Evolutionary conservation across 2,113 vertebrate species (phyloP).

Genomic region (Corvus hawaiiensis): DNA sequence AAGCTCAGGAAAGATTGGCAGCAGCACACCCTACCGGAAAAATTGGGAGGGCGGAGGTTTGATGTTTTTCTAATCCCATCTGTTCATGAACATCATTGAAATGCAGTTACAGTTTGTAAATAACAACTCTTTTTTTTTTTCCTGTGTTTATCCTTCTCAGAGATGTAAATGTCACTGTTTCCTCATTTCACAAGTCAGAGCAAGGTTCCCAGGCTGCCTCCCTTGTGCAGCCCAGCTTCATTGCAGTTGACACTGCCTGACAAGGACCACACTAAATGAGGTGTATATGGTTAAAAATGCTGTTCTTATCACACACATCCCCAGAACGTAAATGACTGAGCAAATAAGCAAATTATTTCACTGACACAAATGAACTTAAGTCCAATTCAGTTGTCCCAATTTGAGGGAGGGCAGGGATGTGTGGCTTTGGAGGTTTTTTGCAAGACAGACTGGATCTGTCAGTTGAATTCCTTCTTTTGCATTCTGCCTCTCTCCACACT

Average conservation of each 20-base stretch:
- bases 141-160: background rate
- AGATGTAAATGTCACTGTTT: background rate
- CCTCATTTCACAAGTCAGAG: background rate
- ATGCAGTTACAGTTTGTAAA: conserved; percentile 31
- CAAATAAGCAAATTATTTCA: background rate
- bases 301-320: background rate
- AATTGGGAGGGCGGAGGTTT: conserved; percentile 18
- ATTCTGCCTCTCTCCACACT: background rate
- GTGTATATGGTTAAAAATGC: background rate
- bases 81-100: conserved; percentile 19
- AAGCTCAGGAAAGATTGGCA: conserved; percentile 30
- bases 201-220: background rate
- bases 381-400: background rate
- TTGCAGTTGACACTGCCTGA: background rate
- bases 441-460: background rate
- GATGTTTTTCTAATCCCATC: conserved; percentile 22
- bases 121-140: background rate
- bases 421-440: background rate
- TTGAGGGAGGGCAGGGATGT: background rate
- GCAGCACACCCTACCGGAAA: background rate
- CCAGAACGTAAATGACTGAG: background rate
- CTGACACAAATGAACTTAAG: background rate
- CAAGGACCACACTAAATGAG: background rate
- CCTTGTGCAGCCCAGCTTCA: background rate
- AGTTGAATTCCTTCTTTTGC: background rate